phyloP scores from a whole-genome alignment of 1,140 invertebrate genomes.

The Sogatella furcifera region DNA sequence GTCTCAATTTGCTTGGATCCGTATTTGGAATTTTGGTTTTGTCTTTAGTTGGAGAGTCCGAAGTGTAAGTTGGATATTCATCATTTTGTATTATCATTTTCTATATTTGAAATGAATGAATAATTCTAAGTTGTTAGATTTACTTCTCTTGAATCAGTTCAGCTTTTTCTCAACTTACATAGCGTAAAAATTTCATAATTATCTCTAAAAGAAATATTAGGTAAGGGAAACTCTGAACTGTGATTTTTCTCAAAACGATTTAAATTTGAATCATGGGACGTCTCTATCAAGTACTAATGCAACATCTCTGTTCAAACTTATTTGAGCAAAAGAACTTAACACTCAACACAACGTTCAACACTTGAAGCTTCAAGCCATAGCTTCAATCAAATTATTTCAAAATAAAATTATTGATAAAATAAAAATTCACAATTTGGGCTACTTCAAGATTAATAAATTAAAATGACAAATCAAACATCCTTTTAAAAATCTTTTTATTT shows the following conservation, averaged over 20 bases:
- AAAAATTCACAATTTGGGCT: no score
- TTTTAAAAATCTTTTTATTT: no score
- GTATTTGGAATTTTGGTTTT: constrained; percentile 67
- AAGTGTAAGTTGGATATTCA: constrained; percentile 28
- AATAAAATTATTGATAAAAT: no score
- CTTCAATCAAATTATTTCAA: no score
- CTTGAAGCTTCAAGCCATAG: neutral
- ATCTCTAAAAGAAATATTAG: no score
- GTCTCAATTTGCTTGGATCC: constrained; percentile 81
- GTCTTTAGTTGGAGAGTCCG: constrained; percentile 46
- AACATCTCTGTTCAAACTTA: neutral
- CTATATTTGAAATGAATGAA: neutral
- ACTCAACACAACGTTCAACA: no score
- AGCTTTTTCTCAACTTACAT: neutral
- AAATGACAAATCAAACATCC: no score
- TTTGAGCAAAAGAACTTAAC: neutral
- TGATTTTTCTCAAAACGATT: neutral
- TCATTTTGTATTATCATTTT: neutral
- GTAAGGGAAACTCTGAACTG: no score
- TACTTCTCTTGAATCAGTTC: neutral
- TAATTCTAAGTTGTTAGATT: no score
- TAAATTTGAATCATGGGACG: neutral
- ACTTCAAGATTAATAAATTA: no score
- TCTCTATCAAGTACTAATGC: no score
- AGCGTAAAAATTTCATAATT: no score